phyloP scores from a whole-genome alignment of 2,797 vertebrate genomes.

The Monodelphis domestica region DNA sequence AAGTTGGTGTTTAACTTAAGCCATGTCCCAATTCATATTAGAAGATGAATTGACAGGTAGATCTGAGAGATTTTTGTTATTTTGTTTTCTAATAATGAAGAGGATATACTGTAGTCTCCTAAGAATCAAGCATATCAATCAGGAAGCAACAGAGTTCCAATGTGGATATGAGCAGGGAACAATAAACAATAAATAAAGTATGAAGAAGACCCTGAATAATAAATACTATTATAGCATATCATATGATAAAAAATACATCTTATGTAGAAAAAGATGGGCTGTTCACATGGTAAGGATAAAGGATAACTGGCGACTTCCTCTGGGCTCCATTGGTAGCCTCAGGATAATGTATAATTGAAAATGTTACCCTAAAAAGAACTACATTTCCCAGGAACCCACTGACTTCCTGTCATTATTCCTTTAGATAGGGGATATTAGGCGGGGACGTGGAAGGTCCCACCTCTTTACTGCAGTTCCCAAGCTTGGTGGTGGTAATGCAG shows the following conservation, averaged over 20 bases:
- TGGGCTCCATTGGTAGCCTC: background rate
- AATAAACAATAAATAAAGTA: background rate
- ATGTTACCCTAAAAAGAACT: too few species aligned
- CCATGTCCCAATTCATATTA: background rate
- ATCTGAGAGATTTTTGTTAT: background rate
- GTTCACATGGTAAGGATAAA: too few species aligned
- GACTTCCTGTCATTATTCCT: too few species aligned
- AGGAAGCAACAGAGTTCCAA: background rate
- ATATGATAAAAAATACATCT: too few species aligned
- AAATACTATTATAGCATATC: background rate
- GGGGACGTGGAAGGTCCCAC: too few species aligned
- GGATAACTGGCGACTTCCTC: background rate
- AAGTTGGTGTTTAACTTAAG: background rate
- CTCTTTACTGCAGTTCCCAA: too few species aligned
- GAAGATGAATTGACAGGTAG: background rate
- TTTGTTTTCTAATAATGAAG: background rate
- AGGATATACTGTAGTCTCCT: background rate
- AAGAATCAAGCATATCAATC: background rate
- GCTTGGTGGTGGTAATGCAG: too few species aligned
- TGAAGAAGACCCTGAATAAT: background rate
- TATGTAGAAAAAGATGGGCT: background rate
- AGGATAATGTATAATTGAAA: too few species aligned
- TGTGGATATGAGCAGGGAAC: background rate
- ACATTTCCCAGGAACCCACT: too few species aligned
- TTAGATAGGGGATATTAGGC: too few species aligned